phyloP scores from a whole-genome alignment of 2,797 vertebrate species.

The Vespertilio murinus region DNA sequence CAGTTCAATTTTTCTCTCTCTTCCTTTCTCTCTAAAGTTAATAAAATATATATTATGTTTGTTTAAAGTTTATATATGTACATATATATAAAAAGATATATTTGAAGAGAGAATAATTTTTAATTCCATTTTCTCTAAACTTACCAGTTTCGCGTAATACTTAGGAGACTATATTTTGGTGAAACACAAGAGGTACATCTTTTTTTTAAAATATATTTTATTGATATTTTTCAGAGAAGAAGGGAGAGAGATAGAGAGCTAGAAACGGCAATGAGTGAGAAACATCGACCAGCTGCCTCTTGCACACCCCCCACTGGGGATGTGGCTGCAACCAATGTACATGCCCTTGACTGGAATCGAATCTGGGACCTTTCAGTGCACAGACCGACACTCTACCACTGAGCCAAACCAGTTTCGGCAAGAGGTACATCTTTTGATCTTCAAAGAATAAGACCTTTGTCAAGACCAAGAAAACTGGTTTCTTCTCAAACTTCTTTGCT shows the following conservation, averaged over 20 bases:
- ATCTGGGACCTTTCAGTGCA: too few relatives aligned
- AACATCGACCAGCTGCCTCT: too few relatives aligned
- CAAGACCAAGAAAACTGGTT: background rate
- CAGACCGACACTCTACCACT: too few relatives aligned
- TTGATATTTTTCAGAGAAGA: too few relatives aligned
- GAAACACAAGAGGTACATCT: background rate
- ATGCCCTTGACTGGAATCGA: too few relatives aligned
- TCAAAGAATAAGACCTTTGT: background rate
- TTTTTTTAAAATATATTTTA: too few relatives aligned
- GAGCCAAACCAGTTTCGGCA: background rate
- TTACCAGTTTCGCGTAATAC: background rate
- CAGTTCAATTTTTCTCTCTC: background rate
- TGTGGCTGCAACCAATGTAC: too few relatives aligned
- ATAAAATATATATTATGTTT: background rate
- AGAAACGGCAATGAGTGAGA: too few relatives aligned
- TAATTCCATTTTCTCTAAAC: background rate
- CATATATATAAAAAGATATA: background rate
- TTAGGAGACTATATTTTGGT: background rate
- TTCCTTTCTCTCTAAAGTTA: background rate
- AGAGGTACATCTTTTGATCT: background rate
- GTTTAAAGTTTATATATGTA: background rate
- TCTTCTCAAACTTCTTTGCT: background rate
- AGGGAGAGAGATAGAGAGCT: too few relatives aligned
- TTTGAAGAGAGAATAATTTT: background rate
- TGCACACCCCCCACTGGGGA: too few relatives aligned